Percentiles rank a stretch among this genome's conserved stretches.
These are phyloP conservation scores for Ptychadena robeensis DNA, from an alignment of 2,797 vertebrate genomes.

Conservation along the genomic window DNA sequence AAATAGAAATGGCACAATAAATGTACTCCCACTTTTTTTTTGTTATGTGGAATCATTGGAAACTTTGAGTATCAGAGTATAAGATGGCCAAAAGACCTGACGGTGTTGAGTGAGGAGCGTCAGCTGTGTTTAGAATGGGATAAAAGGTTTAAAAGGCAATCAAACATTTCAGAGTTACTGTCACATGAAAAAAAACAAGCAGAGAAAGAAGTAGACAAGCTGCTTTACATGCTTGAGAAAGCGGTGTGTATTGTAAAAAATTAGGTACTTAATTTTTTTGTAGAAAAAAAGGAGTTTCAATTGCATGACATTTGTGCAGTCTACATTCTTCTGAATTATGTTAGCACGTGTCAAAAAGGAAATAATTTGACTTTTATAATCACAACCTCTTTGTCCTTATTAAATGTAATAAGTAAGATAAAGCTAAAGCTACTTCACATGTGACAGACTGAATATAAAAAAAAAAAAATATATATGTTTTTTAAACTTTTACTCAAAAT, in stretches of 20 bases:
- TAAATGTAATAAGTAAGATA: too few relatives aligned
- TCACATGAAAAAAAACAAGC: constrained; percentile 14
- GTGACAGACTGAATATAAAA: too few relatives aligned
- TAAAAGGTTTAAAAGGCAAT: constrained; percentile 47
- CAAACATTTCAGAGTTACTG: constrained; percentile 37
- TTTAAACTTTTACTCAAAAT: too few relatives aligned
- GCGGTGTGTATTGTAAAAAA: neutral
- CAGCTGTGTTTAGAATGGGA: constrained; percentile 38
- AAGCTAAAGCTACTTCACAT: too few relatives aligned
- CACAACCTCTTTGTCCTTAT: too few relatives aligned
- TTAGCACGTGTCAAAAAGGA: neutral
- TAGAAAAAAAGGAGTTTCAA: too few relatives aligned
- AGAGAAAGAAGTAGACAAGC: neutral
- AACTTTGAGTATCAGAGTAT: neutral
- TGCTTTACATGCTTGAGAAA: neutral
- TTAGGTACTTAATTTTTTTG: too few relatives aligned
- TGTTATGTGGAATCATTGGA: neutral
- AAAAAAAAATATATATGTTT: too few relatives aligned
- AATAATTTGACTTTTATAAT: too few relatives aligned
- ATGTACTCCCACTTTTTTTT: neutral
- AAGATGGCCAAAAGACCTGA: neutral
- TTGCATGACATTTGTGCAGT: too few relatives aligned
- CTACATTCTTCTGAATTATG: too few relatives aligned
- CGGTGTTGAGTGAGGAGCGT: constrained; percentile 33
- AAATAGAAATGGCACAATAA: neutral